Evolutionary conservation across 2,113 vertebrate species (phyloP).

Genomic region (Grantiella picta): DNA sequence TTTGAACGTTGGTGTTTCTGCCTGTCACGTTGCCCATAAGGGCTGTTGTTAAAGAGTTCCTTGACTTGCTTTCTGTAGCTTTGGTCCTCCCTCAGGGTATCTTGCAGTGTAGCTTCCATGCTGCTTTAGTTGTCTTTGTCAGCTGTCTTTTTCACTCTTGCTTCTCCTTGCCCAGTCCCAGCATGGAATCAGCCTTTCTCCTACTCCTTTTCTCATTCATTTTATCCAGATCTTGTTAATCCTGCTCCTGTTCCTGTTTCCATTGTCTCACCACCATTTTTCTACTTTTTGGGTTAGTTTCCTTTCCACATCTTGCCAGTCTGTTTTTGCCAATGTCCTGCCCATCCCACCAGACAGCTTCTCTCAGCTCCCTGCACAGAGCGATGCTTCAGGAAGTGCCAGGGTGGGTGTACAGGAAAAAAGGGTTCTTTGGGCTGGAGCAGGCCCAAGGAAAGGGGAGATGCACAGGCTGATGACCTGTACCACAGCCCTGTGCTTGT

Average conservation of each 20-base stretch:
- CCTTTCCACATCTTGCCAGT: not conserved
- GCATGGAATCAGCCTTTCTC: not conserved
- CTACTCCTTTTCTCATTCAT: not conserved
- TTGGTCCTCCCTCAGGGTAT: not conserved
- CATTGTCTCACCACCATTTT: not conserved
- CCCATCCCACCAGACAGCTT: not conserved
- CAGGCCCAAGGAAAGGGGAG: not conserved
- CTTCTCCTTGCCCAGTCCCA: not conserved
- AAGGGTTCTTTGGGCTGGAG: not conserved
- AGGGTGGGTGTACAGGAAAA: not conserved
- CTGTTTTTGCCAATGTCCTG: not conserved
- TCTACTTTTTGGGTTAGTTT: not conserved
- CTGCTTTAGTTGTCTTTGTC: not conserved
- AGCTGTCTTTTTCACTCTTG: not conserved
- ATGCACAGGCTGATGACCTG: not conserved
- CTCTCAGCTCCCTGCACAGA: not conserved
- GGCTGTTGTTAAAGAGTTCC: not conserved
- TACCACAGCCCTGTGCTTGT: not conserved
- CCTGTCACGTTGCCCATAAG: not conserved
- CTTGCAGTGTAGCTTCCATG: not conserved
- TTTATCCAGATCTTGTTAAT: not conserved
- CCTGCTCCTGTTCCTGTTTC: not conserved
- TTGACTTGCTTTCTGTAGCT: not conserved
- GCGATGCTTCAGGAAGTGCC: fast-evolving
- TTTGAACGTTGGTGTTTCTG: not conserved